Evolutionary conservation across 2,113 vertebrate species (phyloP).

Genomic region (Macquaria ambigua): DNA sequence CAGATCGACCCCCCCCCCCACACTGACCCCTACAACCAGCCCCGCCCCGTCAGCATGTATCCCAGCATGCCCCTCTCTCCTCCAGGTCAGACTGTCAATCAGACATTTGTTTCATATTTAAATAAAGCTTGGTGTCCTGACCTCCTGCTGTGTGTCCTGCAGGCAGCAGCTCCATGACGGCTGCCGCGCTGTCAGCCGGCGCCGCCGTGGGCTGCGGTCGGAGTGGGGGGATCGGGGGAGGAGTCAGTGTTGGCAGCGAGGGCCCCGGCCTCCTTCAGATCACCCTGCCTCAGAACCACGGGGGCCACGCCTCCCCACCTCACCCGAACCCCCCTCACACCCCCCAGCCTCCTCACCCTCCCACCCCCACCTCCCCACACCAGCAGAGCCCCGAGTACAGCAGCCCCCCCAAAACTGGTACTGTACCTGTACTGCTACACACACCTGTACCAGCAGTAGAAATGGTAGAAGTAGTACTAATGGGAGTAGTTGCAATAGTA

Average conservation of each 20-base stretch:
- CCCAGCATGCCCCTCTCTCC: constrained; percentile 82
- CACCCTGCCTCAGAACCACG: constrained; percentile 56
- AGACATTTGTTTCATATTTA: not conserved
- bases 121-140: not conserved
- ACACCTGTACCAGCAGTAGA: not conserved
- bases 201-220: not conserved
- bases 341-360: constrained; percentile 34
- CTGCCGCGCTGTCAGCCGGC: not conserved
- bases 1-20: constrained; percentile 76
- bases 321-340: constrained; percentile 58
- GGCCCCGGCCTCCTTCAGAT: constrained; percentile 78
- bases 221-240: not conserved
- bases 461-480: not conserved
- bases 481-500: no score
- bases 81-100: constrained; percentile 62
- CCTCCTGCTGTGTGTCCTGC: not conserved
- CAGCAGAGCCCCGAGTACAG: constrained; percentile 69
- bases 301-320: constrained; percentile 65
- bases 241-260: constrained; percentile 3
- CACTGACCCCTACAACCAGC: constrained; percentile 77
- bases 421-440: not conserved
- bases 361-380: constrained; percentile 49
- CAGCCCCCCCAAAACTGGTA: constrained; percentile 70
- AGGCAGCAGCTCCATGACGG: constrained; percentile 66
- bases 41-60: constrained; percentile 64